Percentiles rank a stretch among this genome's conserved stretches.
Evolutionary conservation across 2,797 vertebrate species (phyloP).

Genomic region (Gallirallus australis): DNA sequence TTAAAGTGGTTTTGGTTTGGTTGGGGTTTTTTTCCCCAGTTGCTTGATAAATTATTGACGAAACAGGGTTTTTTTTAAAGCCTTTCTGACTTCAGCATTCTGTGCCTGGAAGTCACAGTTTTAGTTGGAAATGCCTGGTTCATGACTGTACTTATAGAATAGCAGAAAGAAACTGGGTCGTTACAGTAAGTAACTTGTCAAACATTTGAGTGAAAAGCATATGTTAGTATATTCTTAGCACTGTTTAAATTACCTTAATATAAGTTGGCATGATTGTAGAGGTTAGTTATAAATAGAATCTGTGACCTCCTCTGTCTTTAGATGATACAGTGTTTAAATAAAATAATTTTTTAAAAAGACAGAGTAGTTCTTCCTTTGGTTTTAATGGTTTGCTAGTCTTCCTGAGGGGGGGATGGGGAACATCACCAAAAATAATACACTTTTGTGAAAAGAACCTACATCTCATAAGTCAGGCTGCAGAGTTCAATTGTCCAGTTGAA

Average conservation of each 20-base stretch:
- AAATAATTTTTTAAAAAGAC: background rate
- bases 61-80: accelerated
- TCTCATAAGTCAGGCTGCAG: background rate
- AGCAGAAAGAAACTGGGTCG: background rate
- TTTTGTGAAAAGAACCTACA: background rate
- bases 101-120: accelerated
- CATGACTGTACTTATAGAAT: accelerated
- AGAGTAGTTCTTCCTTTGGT: background rate
- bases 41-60: background rate
- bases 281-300: background rate
- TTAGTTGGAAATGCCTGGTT: accelerated
- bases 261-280: background rate
- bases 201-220: background rate
- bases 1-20: background rate
- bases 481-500: background rate
- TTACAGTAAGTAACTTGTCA: background rate
- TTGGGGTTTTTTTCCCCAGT: background rate
- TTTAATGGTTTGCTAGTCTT: background rate
- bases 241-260: background rate
- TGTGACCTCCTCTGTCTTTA: background rate
- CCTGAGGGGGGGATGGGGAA: background rate
- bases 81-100: background rate
- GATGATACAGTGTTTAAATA: background rate
- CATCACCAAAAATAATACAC: background rate
- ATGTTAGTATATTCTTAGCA: background rate